These are phyloP conservation scores for Epinotia demarniana DNA, from an alignment of 2,888 invertebrate genomes.

Conservation along the genomic window DNA sequence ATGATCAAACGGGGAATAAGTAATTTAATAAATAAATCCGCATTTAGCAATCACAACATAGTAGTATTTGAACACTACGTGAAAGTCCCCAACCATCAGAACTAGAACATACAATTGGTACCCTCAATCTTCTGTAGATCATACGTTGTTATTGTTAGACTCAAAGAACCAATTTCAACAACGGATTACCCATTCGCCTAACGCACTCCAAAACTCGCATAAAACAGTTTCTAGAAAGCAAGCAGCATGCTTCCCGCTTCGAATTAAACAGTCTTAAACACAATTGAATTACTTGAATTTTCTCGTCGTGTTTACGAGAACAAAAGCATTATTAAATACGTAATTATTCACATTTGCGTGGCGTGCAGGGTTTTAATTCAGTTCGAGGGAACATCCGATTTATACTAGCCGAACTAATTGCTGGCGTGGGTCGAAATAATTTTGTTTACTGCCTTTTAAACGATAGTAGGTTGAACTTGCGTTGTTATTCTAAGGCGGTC, in stretches of 20 bases:
- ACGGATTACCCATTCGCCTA: neutral
- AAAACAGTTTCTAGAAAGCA: constrained; percentile 72
- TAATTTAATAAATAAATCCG: no score
- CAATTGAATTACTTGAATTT: constrained; percentile 85
- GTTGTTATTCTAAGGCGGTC: constrained; percentile 29
- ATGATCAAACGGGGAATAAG: no score
- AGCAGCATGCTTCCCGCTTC: constrained; percentile 68
- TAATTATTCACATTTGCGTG: constrained; percentile 84
- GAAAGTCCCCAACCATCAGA: no score
- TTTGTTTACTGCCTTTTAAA: constrained; percentile 83
- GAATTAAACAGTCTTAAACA: constrained; percentile 82
- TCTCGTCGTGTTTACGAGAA: constrained; percentile 78
- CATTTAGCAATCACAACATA: no score
- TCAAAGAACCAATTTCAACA: no score
- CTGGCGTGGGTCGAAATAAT: constrained; percentile 80
- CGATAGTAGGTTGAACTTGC: constrained; percentile 60
- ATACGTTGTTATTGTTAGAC: no score
- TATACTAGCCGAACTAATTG: constrained; percentile 84
- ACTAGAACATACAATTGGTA: no score
- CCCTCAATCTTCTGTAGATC: no score
- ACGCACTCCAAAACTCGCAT: constrained; percentile 50
- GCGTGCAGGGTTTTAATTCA: constrained; percentile 79
- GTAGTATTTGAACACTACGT: no score
- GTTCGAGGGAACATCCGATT: constrained; percentile 76
- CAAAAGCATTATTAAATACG: constrained; percentile 85